Evolutionary conservation across 2,797 vertebrate genomes (phyloP), one percentile per base, ranked within the genome.

Genomic region (Lagodon rhomboides): DNA sequence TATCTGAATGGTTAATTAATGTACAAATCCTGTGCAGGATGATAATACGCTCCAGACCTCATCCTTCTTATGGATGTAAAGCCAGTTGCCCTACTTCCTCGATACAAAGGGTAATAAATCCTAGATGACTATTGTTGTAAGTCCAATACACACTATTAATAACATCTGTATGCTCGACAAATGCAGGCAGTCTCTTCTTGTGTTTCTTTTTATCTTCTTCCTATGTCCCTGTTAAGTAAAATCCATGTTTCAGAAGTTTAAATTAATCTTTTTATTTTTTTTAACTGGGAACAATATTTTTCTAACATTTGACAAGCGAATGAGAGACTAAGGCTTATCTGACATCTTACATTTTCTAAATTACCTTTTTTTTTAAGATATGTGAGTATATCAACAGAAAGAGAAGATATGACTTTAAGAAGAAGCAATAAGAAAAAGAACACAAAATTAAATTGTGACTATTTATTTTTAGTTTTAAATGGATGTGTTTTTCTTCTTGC

Each of bases 21-120:
- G 23, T 5, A 56, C 50, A 20, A 50, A 20, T 23, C 20, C 20
- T 58, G 0, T 27, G 46, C 30, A 44, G 25, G 15, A 56, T 47
- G 1, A 43, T 2, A 16, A 18, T 18, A 8, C 6, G 3, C 25
- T 41, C 38, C 0, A 55, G 23, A 55, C 18, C 46, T 49, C 20
- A 47, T 55, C 3, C 12, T 7, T 41, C n/a, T 72, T 25, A 72
- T 53, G 43, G 12, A 41, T 53, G 43, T 75, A 23, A 51, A 71
- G 43, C 56, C 34, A 71, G 43, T 23, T 64, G 68, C 25, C 54
- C 73, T 62, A 73, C 49, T 76, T 80, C 22, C 69, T 12, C 22
- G 20, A 69, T 3, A 34, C 12, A 58, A 68, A 12, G 25, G 30
- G 3, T 51, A 38, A 80, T 58, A 58, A 56, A 84, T 69, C 64